Base-by-base conservation (phyloP, 1,140 invertebrate genomes). In the Ganaspis sp. region DNA sequence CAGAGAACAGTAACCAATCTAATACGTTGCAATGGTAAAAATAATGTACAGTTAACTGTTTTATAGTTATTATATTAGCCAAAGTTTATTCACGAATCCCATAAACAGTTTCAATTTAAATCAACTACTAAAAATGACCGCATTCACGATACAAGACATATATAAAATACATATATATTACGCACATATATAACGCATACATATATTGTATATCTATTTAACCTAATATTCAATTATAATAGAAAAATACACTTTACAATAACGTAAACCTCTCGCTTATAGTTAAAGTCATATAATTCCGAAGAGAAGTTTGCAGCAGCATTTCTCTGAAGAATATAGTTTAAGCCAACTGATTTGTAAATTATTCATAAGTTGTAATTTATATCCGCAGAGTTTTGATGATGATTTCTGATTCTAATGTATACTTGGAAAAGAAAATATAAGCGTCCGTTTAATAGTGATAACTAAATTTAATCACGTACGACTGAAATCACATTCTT, bases 371-470 rank as follows among this genome's bases (percentile, higher is more conserved):
- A 1, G 4, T 1, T 64, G 29, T 64, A 64, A 64, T 64, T 64
- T 4, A 64, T 64, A 29, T 15, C 21, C 0, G 26, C 21, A 15
- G 26, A 26, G 11, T 5, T 15, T 49, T 17, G 11, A 9, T 64
- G 12, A 64, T 26, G 19, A 17, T 58, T 58, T 19, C 53, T 58
- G 53, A 64, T 64, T 64, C 26, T 26, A 64, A 64, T 64, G n/a
- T n/a, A 15, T 64, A 23, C 12, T 26, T 64, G 5, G 9, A 15
- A 26, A 15, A 64, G 23, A 64, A 64, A 26, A 64, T 23, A 23
- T 21, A 26, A 26, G 12, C 21, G 9, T 26, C 45, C n/a, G n/a
- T 17, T 49, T 49, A 17, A 8, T n/a, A 17, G n/a, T n/a, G 19
- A 17, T 49, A 15, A 49, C 19, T 6, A 49, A 23, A 64, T 15